Percentiles rank a stretch among this genome's conserved stretches.
These are phyloP conservation scores for Batillaria attramentaria DNA, from an alignment of 1,140 invertebrate species.

Conservation along the genomic window DNA sequence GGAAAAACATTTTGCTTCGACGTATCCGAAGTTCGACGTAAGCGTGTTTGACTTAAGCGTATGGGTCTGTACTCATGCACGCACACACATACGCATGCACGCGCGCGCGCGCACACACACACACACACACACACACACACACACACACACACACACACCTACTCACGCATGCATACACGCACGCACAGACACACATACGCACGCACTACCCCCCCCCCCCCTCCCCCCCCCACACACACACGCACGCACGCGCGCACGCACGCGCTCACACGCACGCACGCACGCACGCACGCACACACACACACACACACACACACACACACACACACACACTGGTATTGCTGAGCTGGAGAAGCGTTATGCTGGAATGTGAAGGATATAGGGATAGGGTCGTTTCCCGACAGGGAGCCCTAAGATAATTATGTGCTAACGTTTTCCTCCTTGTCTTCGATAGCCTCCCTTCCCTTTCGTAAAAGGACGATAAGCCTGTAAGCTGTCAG, in stretches of 20 bases:
- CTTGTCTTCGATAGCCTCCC: too few species aligned
- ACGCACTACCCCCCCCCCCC: neutral
- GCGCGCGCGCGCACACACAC: neutral
- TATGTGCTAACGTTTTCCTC: too few species aligned
- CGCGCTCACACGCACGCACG: constrained; percentile 4
- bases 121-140: constrained; percentile 18
- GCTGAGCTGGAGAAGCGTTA: too few species aligned
- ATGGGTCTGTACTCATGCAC: neutral
- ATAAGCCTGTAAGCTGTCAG: too few species aligned
- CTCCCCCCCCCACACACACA: neutral
- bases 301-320: neutral
- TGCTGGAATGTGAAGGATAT: too few species aligned
- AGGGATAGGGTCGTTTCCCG: too few species aligned
- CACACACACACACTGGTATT: neutral
- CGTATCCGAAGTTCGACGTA: neutral
- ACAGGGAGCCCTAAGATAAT: too few species aligned
- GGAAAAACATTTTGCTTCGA: neutral
- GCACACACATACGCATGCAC: neutral
- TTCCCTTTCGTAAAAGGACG: too few species aligned
- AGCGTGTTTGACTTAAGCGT: neutral
- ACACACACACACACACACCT: constrained; percentile 3
- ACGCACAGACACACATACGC: neutral
- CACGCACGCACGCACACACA: neutral
- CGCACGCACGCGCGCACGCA: neutral
- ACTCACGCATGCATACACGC: neutral